phyloP scores from a whole-genome alignment of 2,888 invertebrate species.

The Lypha dubia region DNA sequence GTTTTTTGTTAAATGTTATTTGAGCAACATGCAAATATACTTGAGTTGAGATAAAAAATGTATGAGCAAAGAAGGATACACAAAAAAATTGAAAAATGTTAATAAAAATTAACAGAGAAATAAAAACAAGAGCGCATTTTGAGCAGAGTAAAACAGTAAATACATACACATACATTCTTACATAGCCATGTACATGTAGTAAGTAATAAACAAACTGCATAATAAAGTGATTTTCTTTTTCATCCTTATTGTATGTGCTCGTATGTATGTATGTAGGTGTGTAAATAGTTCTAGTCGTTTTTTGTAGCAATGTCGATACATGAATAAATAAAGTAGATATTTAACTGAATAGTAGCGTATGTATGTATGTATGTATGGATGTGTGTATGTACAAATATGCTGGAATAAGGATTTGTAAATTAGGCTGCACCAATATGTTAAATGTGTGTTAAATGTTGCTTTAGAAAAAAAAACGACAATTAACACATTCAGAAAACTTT shows the following conservation, averaged over 20 bases:
- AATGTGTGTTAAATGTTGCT: too few relatives aligned
- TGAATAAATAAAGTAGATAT: conserved; percentile 50
- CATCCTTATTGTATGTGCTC: conserved; percentile 36
- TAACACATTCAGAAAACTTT: too few relatives aligned
- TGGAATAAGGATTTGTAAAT: not conserved
- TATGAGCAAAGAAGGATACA: conserved; percentile 31
- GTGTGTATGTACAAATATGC: too few relatives aligned
- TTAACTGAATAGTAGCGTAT: conserved; percentile 30
- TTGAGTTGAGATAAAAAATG: conserved; percentile 56
- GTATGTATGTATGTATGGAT: not conserved
- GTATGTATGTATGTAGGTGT: too few relatives aligned
- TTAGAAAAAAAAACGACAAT: too few relatives aligned
- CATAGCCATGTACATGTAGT: not conserved
- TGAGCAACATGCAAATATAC: conserved; percentile 59
- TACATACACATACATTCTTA: not conserved
- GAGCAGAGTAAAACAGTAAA: conserved; percentile 16
- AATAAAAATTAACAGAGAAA: conserved; percentile 63
- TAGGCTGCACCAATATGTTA: not conserved
- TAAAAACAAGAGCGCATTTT: conserved; percentile 37
- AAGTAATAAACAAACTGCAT: conserved; percentile 61
- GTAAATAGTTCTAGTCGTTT: conserved; percentile 33
- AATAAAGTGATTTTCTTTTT: conserved; percentile 39
- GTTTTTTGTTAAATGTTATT: conserved; percentile 51
- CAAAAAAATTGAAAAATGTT: conserved; percentile 52
- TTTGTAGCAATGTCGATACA: conserved; percentile 46